Conservation (phyloP, 1,140 invertebrate genomes). For the Hydropsyche tenuis region DNA sequence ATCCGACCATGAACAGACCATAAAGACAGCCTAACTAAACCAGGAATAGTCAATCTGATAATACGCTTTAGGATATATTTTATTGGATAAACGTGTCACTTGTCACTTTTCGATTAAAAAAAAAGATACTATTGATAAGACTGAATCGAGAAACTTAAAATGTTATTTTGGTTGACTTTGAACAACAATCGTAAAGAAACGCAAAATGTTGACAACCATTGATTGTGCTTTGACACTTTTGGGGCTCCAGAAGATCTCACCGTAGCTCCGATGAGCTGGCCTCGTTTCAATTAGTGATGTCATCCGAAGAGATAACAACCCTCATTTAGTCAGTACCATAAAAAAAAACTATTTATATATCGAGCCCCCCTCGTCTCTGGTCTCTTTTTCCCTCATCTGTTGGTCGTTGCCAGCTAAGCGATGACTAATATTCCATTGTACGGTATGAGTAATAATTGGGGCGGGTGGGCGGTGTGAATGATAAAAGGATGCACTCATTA, state of each 20-base stretch:
- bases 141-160: too few species aligned
- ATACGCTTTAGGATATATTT: too few species aligned
- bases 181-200: background rate
- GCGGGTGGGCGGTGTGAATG: too few species aligned
- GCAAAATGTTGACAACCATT: background rate
- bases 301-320: background rate
- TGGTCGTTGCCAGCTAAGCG: too few species aligned
- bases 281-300: conserved; percentile 32
- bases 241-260: too few species aligned
- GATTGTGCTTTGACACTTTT: background rate
- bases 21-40: background rate
- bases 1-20: background rate
- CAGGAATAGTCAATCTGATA: background rate
- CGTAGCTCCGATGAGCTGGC: too few species aligned
- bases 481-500: too few species aligned
- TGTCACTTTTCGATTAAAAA: too few species aligned
- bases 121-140: too few species aligned
- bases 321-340: background rate
- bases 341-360: conserved; percentile 11
- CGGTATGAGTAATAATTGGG: background rate
- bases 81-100: too few species aligned
- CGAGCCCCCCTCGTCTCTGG: too few species aligned
- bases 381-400: too few species aligned
- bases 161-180: background rate
- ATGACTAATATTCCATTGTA: conserved; percentile 21